Percentiles rank a stretch among this genome's conserved stretches.
phyloP scores from a whole-genome alignment of 2,888 invertebrate genomes.

The Deilephila elpenor region DNA sequence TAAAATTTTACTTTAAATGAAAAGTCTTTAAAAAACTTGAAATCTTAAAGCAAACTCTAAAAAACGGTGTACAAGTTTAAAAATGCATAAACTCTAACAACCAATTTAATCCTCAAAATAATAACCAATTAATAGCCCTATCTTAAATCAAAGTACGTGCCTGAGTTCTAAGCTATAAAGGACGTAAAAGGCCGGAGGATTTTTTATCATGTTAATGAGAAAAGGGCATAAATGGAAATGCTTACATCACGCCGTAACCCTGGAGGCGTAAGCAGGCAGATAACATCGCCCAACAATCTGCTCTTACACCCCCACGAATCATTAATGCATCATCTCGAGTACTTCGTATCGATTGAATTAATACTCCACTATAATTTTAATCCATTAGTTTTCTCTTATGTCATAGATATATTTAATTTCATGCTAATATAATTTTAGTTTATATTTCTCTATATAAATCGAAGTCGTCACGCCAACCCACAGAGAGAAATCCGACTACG shows the following conservation, averaged over 20 bases:
- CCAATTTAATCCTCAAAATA: background rate
- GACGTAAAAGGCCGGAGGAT: slow-evolving; percentile 3
- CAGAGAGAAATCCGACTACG: background rate
- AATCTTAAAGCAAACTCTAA: too few relatives aligned
- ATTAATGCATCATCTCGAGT: slow-evolving; percentile 8
- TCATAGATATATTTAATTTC: too few relatives aligned
- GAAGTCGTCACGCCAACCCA: background rate
- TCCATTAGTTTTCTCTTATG: background rate
- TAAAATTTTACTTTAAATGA: too few relatives aligned
- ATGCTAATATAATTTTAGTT: too few relatives aligned
- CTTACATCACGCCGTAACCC: slow-evolving; percentile 16
- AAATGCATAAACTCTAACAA: background rate
- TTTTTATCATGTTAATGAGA: slow-evolving; percentile 20
- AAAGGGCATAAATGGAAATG: slow-evolving; percentile 8
- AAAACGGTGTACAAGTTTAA: too few relatives aligned
- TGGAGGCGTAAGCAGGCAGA: slow-evolving; percentile 20
- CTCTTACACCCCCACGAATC: slow-evolving; percentile 17
- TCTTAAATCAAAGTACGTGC: background rate
- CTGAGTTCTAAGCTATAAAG: background rate
- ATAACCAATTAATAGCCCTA: background rate
- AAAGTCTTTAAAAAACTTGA: too few relatives aligned
- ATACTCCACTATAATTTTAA: background rate
- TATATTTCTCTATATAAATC: too few relatives aligned
- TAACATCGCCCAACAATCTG: background rate
- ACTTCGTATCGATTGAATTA: background rate